These are phyloP conservation scores for Periparus ater DNA, from an alignment of 2,797 vertebrate genomes.

Conservation along the genomic window DNA sequence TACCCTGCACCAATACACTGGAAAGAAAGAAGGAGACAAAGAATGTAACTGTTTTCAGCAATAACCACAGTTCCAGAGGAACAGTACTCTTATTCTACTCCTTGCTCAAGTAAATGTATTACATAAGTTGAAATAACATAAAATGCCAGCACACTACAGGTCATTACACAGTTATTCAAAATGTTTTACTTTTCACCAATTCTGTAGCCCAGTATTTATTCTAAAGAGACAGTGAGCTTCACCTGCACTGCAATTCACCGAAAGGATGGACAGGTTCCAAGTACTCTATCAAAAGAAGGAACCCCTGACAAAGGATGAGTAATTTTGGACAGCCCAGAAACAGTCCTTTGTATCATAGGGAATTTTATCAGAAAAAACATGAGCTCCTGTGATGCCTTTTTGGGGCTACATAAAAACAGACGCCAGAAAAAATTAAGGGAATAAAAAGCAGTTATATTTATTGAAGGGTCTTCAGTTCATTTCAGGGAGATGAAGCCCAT, in stretches of 20 bases:
- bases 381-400: not conserved
- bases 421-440: not conserved
- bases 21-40: not conserved
- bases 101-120: not conserved
- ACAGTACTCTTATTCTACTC: no score
- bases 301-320: not conserved
- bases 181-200: not conserved
- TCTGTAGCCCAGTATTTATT: not conserved
- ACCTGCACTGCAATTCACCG: not conserved
- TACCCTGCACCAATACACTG: rapidly evolving
- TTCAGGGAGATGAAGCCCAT: not conserved
- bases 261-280: not conserved
- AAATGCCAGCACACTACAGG: not conserved
- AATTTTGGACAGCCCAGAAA: not conserved
- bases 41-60: not conserved
- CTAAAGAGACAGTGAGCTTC: not conserved
- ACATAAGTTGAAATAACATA: not conserved
- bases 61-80: not conserved
- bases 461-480: not conserved
- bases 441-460: not conserved
- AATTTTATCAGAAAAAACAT: not conserved
- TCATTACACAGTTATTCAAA: not conserved
- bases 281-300: not conserved
- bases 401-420: not conserved
- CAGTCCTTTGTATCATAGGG: not conserved